Base-by-base conservation (phyloP, 1,140 invertebrate genomes). In the Cepaea nemoralis region DNA sequence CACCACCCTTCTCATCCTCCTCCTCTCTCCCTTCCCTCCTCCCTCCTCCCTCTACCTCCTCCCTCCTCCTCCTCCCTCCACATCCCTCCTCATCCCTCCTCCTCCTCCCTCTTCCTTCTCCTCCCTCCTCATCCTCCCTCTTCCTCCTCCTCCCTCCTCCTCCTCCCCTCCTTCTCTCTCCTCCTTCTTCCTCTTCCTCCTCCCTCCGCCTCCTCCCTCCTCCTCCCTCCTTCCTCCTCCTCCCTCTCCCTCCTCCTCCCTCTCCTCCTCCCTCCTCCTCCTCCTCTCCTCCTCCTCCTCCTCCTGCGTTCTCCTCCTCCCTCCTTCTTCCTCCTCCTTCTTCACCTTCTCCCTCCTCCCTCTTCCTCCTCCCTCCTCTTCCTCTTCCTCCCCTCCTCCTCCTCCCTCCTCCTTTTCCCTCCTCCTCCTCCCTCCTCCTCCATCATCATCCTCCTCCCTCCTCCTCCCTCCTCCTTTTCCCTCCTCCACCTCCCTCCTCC, bases 11-110 rank as follows among this genome's bases (percentile, higher is more conserved):
- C n/a, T n/a, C n/a, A n/a, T n/a, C n/a, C n/a, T n/a, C n/a, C n/a
- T n/a, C n/a, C n/a, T n/a, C n/a, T 40, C 37, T 73, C 70, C 35
- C 37, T 40, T 40, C 37, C 70, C 37, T 73, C n/a, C n/a, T 35
- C 35, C 33, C 37, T 35, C 39, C n/a, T 35, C 12, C 35, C 37
- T 73, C 33, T 73, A 12, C n/a, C 37, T 73, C 70, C 37, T 37
- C n/a, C 24, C 37, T 35, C 37, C 37, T 40, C 37, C 37, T 24
- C 37, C 37, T 40, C n/a, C n/a, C n/a, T n/a, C n/a, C n/a, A n/a
- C n/a, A n/a, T n/a, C n/a, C n/a, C n/a, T n/a, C n/a, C n/a, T n/a
- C n/a, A n/a, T n/a, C n/a, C n/a, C n/a, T n/a, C n/a, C n/a, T n/a
- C n/a, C n/a, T n/a, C n/a, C n/a, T n/a, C n/a, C n/a, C n/a, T n/a